Evolutionary conservation across 1,140 invertebrate genomes (phyloP), one percentile per base, ranked within the genome.

Genomic region (Centruroides vittatus): DNA sequence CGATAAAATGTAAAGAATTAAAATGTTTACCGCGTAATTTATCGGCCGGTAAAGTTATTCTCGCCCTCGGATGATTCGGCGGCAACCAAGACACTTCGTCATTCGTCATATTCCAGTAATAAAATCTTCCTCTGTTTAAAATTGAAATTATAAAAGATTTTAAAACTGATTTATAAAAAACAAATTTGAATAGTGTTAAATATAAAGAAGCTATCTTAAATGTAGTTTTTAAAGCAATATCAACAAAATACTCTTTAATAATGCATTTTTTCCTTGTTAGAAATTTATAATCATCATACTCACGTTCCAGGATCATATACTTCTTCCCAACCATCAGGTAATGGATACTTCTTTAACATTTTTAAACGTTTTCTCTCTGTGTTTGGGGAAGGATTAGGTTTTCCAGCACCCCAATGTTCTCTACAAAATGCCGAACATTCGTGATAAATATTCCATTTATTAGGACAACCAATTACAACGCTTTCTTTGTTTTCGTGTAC

Each of bases 81-180:
- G 93, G 89, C 55, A 95, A 71, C 95, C 95, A 98, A 4, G 87
- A 88, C 1, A 99, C 95, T 63, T 91, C 78, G 78, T 96, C 92
- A 65, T 88, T 92, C 57, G 84, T 80, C 68, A 84, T 82, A 72
- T 94, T 89, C 94, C 94, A 98, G 72, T 93, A 98, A 75, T 96
- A 98, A 76, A 89, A 90, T 65, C 87, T 79, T 1, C 85, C 85
- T 65, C 86, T 87, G 8, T 41, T 41, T 41, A 41, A 41, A 41
- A 61, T 66, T 73, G 69, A 65, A 34, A 62, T 63, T 23, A 23
- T 23, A 23, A 23, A 23, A 23, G 23, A 23, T 23, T 23, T 23
- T 23, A 23, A 23, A 23, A 23, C 23, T 23, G 23, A 23, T 23
- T 23, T 23, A 23, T 23, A 23, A 23, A 23, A 23, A 23, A 23